Conservation (phyloP, 2,113 vertebrate genomes). For the Gallinago paraguaiae region DNA sequence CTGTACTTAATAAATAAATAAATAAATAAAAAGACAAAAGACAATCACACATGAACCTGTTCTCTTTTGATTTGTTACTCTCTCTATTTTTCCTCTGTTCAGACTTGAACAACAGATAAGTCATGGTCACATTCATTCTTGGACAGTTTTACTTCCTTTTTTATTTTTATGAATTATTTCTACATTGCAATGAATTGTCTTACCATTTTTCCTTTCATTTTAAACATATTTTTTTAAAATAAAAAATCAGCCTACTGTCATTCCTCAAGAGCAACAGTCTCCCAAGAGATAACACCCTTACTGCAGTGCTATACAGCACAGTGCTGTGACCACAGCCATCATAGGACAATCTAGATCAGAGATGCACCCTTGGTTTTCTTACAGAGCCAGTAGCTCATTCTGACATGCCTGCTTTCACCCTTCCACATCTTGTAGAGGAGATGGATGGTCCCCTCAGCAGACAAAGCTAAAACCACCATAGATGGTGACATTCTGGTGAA, state of each 20-base stretch:
- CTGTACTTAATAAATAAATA: neutral
- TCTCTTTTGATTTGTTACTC: neutral
- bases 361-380: neutral
- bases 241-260: neutral
- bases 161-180: neutral
- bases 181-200: neutral
- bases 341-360: neutral
- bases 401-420: neutral
- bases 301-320: accelerated
- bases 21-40: neutral
- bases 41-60: neutral
- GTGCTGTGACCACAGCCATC: neutral
- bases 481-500: neutral
- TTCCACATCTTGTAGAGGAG: neutral
- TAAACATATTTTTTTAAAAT: neutral
- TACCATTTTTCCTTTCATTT: neutral
- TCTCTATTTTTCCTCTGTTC: neutral
- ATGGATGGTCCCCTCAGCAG: neutral
- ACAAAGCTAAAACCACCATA: accelerated
- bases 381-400: neutral
- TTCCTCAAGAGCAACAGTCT: neutral
- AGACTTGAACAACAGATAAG: neutral
- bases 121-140: neutral
- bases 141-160: neutral
- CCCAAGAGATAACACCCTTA: neutral